Evolutionary conservation across 2,888 invertebrate genomes (phyloP).

Genomic region (Ecliptopera silaceata): DNA sequence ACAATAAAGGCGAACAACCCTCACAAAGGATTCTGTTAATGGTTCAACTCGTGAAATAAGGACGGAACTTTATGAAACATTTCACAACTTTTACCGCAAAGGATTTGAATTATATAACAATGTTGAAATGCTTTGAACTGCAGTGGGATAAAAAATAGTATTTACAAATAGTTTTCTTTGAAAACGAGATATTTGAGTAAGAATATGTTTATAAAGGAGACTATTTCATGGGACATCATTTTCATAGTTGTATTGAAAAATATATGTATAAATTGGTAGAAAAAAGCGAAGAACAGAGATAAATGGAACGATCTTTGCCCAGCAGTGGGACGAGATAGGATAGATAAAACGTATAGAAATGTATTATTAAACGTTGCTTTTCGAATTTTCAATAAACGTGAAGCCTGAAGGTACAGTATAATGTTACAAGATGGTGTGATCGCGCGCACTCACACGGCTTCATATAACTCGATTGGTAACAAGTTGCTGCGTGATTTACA

Average conservation of each 20-base stretch:
- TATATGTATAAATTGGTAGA: too few relatives aligned
- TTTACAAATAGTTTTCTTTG: too few relatives aligned
- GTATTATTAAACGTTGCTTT: background rate
- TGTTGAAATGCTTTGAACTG: background rate
- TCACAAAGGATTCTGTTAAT: background rate
- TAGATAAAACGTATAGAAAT: too few relatives aligned
- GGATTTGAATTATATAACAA: background rate
- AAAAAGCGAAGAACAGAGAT: too few relatives aligned
- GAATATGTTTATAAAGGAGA: too few relatives aligned
- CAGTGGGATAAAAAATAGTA: too few relatives aligned
- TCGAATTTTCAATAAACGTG: background rate
- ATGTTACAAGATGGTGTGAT: conserved; percentile 10
- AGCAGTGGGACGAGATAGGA: too few relatives aligned
- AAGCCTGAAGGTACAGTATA: background rate
- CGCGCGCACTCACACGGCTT: conserved; percentile 9
- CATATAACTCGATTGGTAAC: conserved; percentile 23
- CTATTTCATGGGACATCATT: too few relatives aligned
- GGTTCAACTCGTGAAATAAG: background rate
- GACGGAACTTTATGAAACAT: background rate
- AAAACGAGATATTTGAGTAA: too few relatives aligned
- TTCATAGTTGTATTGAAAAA: too few relatives aligned
- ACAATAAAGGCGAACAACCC: background rate
- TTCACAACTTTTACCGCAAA: background rate
- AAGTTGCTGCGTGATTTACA: conserved; percentile 14
- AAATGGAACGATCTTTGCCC: too few relatives aligned